A percentile compares a stretch with the other conserved stretches of the same genome.
Conservation (phyloP, 2,888 invertebrate species). For the Nephrotoma guestfalica region DNA sequence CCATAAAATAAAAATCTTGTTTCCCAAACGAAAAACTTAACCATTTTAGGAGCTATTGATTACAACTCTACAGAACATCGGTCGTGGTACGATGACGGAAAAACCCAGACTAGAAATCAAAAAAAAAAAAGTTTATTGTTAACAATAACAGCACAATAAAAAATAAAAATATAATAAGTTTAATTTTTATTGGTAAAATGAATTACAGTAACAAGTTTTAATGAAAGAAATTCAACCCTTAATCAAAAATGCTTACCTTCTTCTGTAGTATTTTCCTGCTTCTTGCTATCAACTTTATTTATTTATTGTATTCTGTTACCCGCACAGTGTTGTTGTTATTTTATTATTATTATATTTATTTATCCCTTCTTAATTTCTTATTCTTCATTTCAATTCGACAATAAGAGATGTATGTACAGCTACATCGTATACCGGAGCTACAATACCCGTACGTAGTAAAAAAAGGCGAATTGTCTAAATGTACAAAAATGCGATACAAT, state of each 20-base stretch:
- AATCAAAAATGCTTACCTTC: slow-evolving; percentile 1
- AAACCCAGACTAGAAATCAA: background rate
- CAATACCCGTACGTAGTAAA: background rate
- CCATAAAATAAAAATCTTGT: background rate
- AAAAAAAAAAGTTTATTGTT: background rate
- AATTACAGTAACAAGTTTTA: slow-evolving; percentile 4
- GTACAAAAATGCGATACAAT: background rate
- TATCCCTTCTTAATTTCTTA: slow-evolving; percentile 2
- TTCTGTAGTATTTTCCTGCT: background rate
- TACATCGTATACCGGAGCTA: background rate
- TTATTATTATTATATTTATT: background rate
- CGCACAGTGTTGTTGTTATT: background rate
- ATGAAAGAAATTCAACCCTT: slow-evolving; percentile 4
- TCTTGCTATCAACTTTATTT: background rate
- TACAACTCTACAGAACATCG: background rate
- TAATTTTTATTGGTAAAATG: slow-evolving; percentile 3
- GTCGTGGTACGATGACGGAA: background rate
- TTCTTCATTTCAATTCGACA: slow-evolving; percentile 2
- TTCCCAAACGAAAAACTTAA: background rate
- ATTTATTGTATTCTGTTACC: background rate
- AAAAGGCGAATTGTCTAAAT: background rate
- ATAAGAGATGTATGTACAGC: background rate
- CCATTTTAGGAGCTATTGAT: background rate
- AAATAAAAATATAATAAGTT: background rate
- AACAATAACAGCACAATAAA: background rate